A percentile compares a stretch with the other conserved stretches of the same genome.
phyloP scores from a whole-genome alignment of 2,888 invertebrate genomes.

The Caenorhabditis wallacei region DNA sequence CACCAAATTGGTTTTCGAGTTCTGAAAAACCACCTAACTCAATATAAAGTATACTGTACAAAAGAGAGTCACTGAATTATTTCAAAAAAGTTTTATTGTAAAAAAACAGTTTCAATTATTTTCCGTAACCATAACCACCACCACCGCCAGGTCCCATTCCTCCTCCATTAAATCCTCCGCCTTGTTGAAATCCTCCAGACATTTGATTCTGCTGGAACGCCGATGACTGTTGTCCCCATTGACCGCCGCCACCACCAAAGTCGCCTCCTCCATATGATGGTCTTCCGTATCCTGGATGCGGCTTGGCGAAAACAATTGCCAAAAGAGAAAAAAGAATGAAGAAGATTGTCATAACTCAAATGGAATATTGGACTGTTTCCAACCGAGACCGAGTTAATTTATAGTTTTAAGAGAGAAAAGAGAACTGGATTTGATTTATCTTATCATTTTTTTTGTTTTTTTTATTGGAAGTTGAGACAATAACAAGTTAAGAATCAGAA shows the following conservation, averaged over 20 bases:
- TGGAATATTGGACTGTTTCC: background rate
- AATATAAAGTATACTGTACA: too few species aligned
- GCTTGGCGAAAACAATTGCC: conserved; percentile 27
- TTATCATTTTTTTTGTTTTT: conserved; percentile 4
- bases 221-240: conserved; percentile 52
- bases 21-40: too few species aligned
- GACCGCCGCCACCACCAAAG: conserved; percentile 43
- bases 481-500: conserved; percentile 8
- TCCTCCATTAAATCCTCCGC: conserved; percentile 43
- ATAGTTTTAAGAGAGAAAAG: background rate
- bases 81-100: too few species aligned
- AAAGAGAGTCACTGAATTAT: too few species aligned
- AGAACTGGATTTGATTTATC: conserved; percentile 15
- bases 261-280: conserved; percentile 34
- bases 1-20: too few species aligned
- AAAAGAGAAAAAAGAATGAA: conserved; percentile 13
- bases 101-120: background rate
- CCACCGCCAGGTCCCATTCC: conserved; percentile 2
- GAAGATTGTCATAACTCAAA: background rate
- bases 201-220: conserved; percentile 41
- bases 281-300: conserved; percentile 53
- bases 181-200: conserved; percentile 49
- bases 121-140: conserved; percentile 35
- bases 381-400: background rate
- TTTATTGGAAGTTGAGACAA: background rate